phyloP scores from a whole-genome alignment of 2,888 invertebrate species.

The Sabellastarte sp. region DNA sequence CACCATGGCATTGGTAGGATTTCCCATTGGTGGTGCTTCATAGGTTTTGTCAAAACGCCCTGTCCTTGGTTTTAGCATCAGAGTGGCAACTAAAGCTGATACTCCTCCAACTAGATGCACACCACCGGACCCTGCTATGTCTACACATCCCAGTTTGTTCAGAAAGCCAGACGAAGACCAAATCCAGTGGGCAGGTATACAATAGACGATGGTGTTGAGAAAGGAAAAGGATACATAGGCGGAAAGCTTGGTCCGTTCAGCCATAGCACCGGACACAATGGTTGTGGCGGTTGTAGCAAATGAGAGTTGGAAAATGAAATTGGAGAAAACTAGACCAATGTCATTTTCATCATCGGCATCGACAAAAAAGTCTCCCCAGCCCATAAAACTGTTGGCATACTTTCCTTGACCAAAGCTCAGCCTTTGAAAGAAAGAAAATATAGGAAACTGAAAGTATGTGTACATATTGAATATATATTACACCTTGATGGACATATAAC shows the following conservation, averaged over 20 bases:
- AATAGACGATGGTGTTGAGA: conserved; percentile 48
- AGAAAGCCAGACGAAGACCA: conserved; percentile 42
- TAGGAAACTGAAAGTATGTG: too few relatives aligned
- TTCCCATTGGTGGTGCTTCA: conserved; percentile 26
- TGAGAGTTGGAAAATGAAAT: conserved; percentile 71
- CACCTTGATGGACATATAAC: too few relatives aligned
- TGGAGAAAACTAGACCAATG: conserved; percentile 83
- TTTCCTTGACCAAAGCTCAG: too few relatives aligned
- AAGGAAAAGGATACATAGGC: conserved; percentile 51
- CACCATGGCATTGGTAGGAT: conserved; percentile 46
- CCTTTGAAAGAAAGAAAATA: too few relatives aligned
- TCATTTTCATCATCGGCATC: conserved; percentile 62
- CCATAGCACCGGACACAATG: conserved; percentile 45
- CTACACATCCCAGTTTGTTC: conserved; percentile 37
- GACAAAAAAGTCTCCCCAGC: too few relatives aligned
- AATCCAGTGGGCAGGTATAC: conserved; percentile 59
- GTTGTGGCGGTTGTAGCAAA: conserved; percentile 27
- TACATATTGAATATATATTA: too few relatives aligned
- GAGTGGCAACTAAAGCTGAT: conserved; percentile 48
- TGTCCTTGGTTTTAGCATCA: conserved; percentile 45
- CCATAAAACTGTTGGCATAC: too few relatives aligned
- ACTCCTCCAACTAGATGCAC: conserved; percentile 54
- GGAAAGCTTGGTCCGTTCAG: conserved; percentile 48
- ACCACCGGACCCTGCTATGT: conserved; percentile 54
- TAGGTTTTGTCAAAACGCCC: conserved; percentile 35